Percentiles rank a stretch among this genome's conserved stretches.
phyloP scores from a whole-genome alignment of 2,113 vertebrate genomes.

The Formicarius rufipectus region DNA sequence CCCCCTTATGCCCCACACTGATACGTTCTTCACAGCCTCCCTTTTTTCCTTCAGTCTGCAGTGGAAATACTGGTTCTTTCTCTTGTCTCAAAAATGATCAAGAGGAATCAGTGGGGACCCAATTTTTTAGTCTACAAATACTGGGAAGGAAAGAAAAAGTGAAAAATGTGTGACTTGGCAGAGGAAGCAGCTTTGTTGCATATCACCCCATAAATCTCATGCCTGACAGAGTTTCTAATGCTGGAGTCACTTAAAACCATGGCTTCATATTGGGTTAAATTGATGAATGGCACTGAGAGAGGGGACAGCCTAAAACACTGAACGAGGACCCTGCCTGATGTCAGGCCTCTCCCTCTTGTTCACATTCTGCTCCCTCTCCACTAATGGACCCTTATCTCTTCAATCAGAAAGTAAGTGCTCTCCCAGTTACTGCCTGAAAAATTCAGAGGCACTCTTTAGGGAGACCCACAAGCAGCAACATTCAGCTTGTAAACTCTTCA shows the following conservation, averaged over 20 bases:
- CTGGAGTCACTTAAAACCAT: conserved; percentile 35
- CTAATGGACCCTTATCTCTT: background rate
- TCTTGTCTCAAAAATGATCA: background rate
- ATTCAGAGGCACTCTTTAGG: background rate
- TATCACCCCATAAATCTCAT: conserved; percentile 40
- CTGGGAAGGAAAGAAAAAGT: background rate
- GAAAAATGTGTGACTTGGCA: background rate
- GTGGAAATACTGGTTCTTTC: background rate
- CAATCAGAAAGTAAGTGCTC: conserved; percentile 14
- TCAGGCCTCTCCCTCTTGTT: background rate
- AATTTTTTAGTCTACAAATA: background rate
- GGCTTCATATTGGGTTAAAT: conserved; percentile 29
- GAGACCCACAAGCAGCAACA: background rate
- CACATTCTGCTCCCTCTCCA: background rate
- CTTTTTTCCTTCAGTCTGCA: background rate
- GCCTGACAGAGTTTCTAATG: conserved; percentile 44
- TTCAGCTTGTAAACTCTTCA: background rate
- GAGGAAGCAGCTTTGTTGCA: background rate
- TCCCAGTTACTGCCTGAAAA: background rate
- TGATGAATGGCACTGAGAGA: conserved; percentile 39
- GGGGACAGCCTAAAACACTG: background rate
- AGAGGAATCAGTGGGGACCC: background rate
- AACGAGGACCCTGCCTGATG: background rate
- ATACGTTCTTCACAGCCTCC: background rate
- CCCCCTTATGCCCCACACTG: fast-evolving